phyloP scores from a whole-genome alignment of 2,113 vertebrate genomes.

The Onychorhynchus coronatus region DNA sequence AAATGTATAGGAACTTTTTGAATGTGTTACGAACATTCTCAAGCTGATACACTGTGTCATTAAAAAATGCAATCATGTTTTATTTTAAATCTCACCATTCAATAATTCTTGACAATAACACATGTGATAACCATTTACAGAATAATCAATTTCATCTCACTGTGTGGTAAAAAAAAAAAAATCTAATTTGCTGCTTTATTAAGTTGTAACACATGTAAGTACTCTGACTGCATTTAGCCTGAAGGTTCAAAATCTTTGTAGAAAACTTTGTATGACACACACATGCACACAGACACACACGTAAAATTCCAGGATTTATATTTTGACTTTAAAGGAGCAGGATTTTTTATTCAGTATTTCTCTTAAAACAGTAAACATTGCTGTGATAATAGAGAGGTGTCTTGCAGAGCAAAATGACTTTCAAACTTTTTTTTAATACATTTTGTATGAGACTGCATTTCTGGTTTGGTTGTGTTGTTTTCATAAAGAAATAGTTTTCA shows the following conservation, averaged over 20 bases:
- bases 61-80: not conserved
- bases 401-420: not conserved
- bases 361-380: not conserved
- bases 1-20: not conserved
- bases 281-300: too few relatives aligned
- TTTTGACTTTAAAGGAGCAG: not conserved
- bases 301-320: not conserved
- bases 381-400: not conserved
- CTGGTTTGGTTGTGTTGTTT: not conserved
- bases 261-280: not conserved
- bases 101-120: not conserved
- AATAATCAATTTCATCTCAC: not conserved
- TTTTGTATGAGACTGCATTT: not conserved
- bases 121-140: not conserved
- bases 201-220: not conserved
- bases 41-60: not conserved
- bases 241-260: not conserved
- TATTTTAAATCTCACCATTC: not conserved
- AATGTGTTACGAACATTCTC: not conserved
- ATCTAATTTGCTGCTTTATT: not conserved
- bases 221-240: not conserved
- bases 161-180: not conserved
- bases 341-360: not conserved
- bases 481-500: not conserved
- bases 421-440: not conserved